Percentiles rank a stretch among this genome's conserved stretches.
phyloP scores from a whole-genome alignment of 2,888 invertebrate genomes.

The Erannis defoliaria region DNA sequence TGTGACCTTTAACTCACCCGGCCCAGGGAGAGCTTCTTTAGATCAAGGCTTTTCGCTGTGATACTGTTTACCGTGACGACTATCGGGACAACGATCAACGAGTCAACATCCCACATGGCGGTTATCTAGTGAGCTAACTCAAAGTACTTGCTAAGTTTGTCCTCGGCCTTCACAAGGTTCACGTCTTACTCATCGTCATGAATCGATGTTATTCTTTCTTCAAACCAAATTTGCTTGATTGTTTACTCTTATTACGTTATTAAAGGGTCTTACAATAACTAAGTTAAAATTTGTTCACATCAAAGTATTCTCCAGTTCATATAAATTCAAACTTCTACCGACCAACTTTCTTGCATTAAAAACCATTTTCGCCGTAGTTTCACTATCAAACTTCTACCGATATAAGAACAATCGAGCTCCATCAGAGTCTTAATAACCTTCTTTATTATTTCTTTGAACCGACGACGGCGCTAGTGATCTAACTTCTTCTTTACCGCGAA shows the following conservation, averaged over 20 bases:
- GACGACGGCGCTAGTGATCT: slow-evolving; percentile 32
- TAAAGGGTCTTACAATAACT: too few relatives aligned
- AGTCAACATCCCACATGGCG: not conserved
- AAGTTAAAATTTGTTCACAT: not conserved
- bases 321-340: not conserved
- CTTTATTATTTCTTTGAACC: slow-evolving; percentile 32
- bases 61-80: not conserved
- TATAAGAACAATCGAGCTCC: slow-evolving; percentile 23
- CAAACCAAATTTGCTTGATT: too few relatives aligned
- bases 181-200: not conserved
- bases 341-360: not conserved
- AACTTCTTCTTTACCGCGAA: slow-evolving; percentile 26
- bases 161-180: not conserved
- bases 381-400: slow-evolving; percentile 16
- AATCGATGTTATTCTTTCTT: too few relatives aligned
- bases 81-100: not conserved
- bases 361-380: slow-evolving; percentile 9
- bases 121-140: not conserved
- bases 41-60: not conserved
- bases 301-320: not conserved
- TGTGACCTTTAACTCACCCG: too few relatives aligned
- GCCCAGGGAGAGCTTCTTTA: too few relatives aligned
- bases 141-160: not conserved
- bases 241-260: too few relatives aligned
- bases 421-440: slow-evolving; percentile 21